Conservation (phyloP, 2,888 invertebrate genomes). For the Caradrina kadenii region DNA sequence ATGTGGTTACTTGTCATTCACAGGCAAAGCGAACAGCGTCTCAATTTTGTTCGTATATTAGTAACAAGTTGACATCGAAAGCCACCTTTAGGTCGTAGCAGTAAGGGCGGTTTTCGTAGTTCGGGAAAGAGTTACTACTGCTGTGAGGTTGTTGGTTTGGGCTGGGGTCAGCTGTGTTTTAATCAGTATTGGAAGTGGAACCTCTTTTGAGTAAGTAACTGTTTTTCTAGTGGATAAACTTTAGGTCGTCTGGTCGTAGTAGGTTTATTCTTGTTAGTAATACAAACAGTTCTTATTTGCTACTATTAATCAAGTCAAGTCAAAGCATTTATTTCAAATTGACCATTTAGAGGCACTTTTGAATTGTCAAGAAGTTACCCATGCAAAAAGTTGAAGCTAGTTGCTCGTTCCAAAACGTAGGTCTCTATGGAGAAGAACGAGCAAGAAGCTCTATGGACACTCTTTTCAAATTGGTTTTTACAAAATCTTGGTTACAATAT, state of each 20-base stretch:
- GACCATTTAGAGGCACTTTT: too few relatives aligned
- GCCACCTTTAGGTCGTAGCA: neutral
- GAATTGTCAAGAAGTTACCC: too few relatives aligned
- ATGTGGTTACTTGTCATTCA: constrained; percentile 26
- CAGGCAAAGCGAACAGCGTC: constrained; percentile 19
- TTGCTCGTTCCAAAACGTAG: too few relatives aligned
- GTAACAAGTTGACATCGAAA: neutral
- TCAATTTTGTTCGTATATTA: constrained; percentile 15
- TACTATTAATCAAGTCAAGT: too few relatives aligned
- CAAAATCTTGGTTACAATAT: too few relatives aligned
- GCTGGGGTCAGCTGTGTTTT: constrained; percentile 3
- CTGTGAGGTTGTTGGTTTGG: neutral
- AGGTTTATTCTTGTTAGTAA: neutral
- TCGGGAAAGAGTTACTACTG: neutral
- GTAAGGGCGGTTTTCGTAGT: neutral
- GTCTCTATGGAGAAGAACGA: too few relatives aligned
- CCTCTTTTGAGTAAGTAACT: constrained; percentile 5
- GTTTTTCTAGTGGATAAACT: neutral
- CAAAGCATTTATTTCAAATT: too few relatives aligned
- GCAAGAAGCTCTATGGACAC: too few relatives aligned
- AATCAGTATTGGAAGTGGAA: neutral
- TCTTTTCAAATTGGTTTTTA: too few relatives aligned
- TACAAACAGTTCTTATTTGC: too few relatives aligned
- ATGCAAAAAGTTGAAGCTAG: too few relatives aligned
- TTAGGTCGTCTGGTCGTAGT: neutral